Conservation (phyloP, 2,888 invertebrate genomes). For the Melitaea athalia region DNA sequence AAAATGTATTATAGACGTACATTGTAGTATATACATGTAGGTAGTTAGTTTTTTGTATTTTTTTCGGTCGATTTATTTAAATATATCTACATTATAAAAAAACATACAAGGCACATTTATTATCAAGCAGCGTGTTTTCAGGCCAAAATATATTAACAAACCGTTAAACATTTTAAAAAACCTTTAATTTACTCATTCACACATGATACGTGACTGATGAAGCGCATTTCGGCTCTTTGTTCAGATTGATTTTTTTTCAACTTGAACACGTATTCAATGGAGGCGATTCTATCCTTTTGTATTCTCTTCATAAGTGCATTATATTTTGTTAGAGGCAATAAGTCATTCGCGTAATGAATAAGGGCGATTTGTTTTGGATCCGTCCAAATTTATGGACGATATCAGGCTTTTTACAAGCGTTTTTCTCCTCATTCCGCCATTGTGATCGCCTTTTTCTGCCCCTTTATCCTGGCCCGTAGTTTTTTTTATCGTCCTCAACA, state of each 20-base stretch:
- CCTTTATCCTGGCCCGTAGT: slow-evolving; percentile 65
- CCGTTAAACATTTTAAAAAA: slow-evolving; percentile 49
- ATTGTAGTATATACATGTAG: neutral
- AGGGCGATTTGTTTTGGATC: slow-evolving; percentile 83
- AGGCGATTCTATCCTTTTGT: slow-evolving; percentile 63
- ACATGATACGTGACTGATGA: slow-evolving; percentile 73
- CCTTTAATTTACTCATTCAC: slow-evolving; percentile 49
- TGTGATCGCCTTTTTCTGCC: slow-evolving; percentile 78
- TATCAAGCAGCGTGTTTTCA: slow-evolving; percentile 14
- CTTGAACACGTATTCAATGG: slow-evolving; percentile 54
- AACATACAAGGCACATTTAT: neutral
- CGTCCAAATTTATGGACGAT: slow-evolving; percentile 79
- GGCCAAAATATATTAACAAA: slow-evolving; percentile 35
- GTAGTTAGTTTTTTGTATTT: neutral
- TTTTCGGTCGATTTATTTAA: slow-evolving; percentile 4
- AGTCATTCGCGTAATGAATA: slow-evolving; percentile 82
- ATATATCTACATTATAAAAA: neutral
- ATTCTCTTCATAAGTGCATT: slow-evolving; percentile 68
- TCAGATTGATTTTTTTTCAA: slow-evolving; percentile 57
- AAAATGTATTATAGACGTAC: neutral
- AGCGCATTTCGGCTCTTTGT: slow-evolving; percentile 60
- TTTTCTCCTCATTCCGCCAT: slow-evolving; percentile 74
- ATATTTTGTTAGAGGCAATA: slow-evolving; percentile 73
- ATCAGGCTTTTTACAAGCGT: slow-evolving; percentile 77
- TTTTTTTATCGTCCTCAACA: slow-evolving; percentile 75